phyloP scores from a whole-genome alignment of 2,797 vertebrate genomes.

The Lindbergichthys nudifrons region DNA sequence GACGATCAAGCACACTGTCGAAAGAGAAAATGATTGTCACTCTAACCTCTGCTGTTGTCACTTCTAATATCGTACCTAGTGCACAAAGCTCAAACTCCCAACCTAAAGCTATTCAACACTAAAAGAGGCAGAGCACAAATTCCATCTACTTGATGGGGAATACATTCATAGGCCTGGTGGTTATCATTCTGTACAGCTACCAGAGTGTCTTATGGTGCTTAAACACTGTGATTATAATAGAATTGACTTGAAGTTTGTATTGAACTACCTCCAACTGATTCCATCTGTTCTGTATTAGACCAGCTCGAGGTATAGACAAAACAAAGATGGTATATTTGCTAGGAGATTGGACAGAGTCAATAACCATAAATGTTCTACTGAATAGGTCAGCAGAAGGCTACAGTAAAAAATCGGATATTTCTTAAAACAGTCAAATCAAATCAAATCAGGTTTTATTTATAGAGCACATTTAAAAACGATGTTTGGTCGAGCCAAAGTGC shows the following conservation, averaged over 20 bases:
- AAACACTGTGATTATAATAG: constrained; percentile 17
- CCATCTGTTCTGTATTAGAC: constrained; percentile 9
- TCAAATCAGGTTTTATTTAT: too few relatives aligned
- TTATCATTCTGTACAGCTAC: constrained; percentile 1
- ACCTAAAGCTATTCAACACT: background rate
- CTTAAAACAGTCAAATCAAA: background rate
- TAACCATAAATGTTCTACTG: constrained; percentile 24
- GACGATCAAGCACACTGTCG: constrained; percentile 1
- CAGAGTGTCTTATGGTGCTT: background rate
- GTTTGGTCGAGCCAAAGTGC: too few relatives aligned
- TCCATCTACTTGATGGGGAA: background rate
- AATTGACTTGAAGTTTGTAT: constrained; percentile 19
- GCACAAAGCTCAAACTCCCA: constrained; percentile 13
- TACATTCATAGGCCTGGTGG: constrained; percentile 11
- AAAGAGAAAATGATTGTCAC: constrained; percentile 14
- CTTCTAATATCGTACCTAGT: constrained; percentile 20
- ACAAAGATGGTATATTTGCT: constrained; percentile 7
- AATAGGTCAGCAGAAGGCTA: constrained; percentile 27
- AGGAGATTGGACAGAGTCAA: constrained; percentile 21
- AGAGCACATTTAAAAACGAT: too few relatives aligned
- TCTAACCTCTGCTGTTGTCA: constrained; percentile 11
- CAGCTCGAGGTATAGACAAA: constrained; percentile 1
- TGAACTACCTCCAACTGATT: constrained; percentile 23
- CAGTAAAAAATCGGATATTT: background rate
- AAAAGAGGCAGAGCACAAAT: background rate